These are phyloP conservation scores for Uria lomvia DNA, from an alignment of 2,113 vertebrate species.

Conservation along the genomic window DNA sequence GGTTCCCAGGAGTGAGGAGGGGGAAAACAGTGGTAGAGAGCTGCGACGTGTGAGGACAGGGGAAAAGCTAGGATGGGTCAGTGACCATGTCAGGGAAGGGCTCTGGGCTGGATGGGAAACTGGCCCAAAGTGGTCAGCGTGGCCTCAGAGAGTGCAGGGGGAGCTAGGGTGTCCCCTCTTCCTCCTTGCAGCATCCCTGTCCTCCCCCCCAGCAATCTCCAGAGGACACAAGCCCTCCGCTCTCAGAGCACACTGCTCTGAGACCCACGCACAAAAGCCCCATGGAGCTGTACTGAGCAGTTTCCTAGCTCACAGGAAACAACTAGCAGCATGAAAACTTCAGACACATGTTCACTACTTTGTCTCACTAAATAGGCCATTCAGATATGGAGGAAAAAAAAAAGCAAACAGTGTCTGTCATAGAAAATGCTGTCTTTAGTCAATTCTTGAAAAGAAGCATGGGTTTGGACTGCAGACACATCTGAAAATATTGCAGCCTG, in stretches of 20 bases:
- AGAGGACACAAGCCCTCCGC: not conserved
- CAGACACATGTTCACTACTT: not conserved
- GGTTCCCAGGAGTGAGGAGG: not conserved
- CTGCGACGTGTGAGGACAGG: not conserved
- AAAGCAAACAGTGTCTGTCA: not conserved
- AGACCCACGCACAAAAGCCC: not conserved
- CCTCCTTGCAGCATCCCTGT: not conserved
- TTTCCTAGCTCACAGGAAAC: not conserved
- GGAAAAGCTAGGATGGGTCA: not conserved
- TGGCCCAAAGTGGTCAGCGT: not conserved
- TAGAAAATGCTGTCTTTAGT: not conserved
- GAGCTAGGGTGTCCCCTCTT: not conserved
- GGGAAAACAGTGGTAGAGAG: not conserved
- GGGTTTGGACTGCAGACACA: not conserved
- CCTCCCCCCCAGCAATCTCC: not conserved
- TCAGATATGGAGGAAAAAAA: not conserved
- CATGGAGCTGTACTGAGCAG: not conserved
- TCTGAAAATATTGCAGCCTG: not conserved
- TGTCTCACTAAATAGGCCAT: not conserved
- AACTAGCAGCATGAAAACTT: not conserved
- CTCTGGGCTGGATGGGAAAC: not conserved
- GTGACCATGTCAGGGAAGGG: not conserved
- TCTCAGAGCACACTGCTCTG: not conserved
- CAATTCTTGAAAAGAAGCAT: not conserved
- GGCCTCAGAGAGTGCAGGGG: not conserved